Evolutionary conservation across 2,888 invertebrate genomes (phyloP).

Genomic region (Sesamia inferens): DNA sequence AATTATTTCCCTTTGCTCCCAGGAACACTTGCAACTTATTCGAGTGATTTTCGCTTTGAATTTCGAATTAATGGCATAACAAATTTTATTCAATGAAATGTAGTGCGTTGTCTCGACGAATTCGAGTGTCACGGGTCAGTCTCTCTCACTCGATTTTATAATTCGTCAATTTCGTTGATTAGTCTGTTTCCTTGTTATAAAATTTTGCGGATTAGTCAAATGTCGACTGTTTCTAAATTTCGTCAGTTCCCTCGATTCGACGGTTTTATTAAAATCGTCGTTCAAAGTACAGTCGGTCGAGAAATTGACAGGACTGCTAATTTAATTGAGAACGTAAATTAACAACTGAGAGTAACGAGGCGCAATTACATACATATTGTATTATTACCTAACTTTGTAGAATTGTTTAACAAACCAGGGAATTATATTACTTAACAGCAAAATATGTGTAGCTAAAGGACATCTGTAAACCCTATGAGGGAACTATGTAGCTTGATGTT

Average conservation of each 20-base stretch:
- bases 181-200: not conserved
- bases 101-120: not conserved
- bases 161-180: not conserved
- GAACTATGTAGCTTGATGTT: not conserved
- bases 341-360: too few species aligned
- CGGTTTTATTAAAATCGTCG: not conserved
- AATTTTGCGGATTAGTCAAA: not conserved
- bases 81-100: not conserved
- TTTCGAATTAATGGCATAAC: conserved; percentile 8
- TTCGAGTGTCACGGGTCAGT: not conserved
- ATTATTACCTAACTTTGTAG: too few species aligned
- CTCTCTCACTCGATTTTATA: not conserved
- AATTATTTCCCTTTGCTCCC: conserved; percentile 1
- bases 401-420: not conserved
- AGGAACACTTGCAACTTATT: not conserved
- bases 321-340: not conserved
- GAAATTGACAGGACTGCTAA: not conserved
- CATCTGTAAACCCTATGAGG: too few species aligned
- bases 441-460: too few species aligned
- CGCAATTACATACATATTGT: too few species aligned
- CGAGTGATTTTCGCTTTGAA: conserved; percentile 3
- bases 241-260: not conserved
- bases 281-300: not conserved
- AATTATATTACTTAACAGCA: too few species aligned
- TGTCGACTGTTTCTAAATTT: not conserved